Base-by-base conservation (phyloP, 2,797 vertebrate genomes). In the Acanthis flammea region DNA sequence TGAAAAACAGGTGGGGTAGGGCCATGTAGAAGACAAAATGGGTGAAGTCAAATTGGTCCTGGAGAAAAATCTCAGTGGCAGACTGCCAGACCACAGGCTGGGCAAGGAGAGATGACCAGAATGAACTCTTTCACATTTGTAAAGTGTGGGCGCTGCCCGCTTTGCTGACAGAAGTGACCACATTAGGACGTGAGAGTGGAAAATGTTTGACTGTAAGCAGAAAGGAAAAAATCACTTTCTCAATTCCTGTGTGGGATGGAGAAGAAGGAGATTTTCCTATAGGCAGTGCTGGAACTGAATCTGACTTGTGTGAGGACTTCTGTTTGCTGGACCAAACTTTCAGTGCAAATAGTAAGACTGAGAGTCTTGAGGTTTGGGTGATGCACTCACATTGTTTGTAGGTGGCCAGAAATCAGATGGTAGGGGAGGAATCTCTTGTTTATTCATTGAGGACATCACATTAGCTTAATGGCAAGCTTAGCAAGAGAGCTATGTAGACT, bases 1-100 rank as follows among this genome's bases (percentile, higher is more conserved):
- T 65, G 93, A 85, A 93, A 83, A 92, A 92, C 88, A 61, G 50
- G 72, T 71, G 82, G 48, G 57, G 55, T 70, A 25, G 30, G 39
- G 45, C 61, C 31, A 19, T 2, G 6, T 8, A 42, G 50, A 48
- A 84, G 48, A 67, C 63, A 55, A 79, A 95, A 85, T 66, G n/a
- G 12, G 18, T 76, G 33, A 93, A 86, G 73, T 90, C 67, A 72
- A 28, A 89, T 66, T 85, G 42, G 73, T 84, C 14, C 22, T 74
- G 67, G 48, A 79, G 71, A 82, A 92, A 61, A 93, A 80, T 53
- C 19, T 14, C 4, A 7, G 28, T 77, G 81, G 81, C 74, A 71
- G 67, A 67, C 73, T 79, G 57, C 83, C 86, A 85, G 67, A 19
- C 77, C 86, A 19, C 42, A 25, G 86, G 10, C 33, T 77, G 48